Conservation (phyloP, 2,113 vertebrate genomes). For the Dasyurus viverrinus region DNA sequence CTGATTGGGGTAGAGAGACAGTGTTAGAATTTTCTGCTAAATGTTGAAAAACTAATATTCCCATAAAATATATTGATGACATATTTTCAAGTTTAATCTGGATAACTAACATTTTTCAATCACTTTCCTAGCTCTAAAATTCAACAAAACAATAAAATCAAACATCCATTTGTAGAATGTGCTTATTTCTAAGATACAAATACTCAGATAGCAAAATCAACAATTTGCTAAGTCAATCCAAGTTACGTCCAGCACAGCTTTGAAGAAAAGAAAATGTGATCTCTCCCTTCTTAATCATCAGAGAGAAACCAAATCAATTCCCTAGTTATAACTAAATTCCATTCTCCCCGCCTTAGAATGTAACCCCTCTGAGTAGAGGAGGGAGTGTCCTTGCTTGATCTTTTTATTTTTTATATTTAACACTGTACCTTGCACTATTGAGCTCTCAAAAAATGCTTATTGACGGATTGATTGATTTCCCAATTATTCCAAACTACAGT, state of each 20-base stretch:
- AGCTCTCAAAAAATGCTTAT: neutral
- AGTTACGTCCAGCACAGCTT: neutral
- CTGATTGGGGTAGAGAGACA: neutral
- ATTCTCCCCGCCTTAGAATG: neutral
- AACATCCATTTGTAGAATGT: neutral
- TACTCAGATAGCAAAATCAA: neutral
- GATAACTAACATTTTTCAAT: neutral
- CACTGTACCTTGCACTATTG: neutral
- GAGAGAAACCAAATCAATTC: neutral
- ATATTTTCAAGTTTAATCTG: neutral
- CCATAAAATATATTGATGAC: neutral
- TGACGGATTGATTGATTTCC: neutral
- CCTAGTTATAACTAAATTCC: neutral
- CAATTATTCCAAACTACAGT: neutral
- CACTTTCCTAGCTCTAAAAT: neutral
- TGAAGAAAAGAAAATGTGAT: neutral
- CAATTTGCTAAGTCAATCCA: neutral
- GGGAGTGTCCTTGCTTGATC: neutral
- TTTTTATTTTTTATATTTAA: neutral
- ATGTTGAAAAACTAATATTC: neutral
- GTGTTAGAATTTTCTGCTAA: neutral
- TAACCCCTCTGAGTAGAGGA: neutral
- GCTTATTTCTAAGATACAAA: neutral
- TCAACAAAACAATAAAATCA: neutral
- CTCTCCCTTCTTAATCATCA: neutral